Percentiles rank a stretch among this genome's conserved stretches.
These are phyloP conservation scores for Crossocerus cetratus DNA, from an alignment of 2,888 invertebrate species.

Conservation along the genomic window DNA sequence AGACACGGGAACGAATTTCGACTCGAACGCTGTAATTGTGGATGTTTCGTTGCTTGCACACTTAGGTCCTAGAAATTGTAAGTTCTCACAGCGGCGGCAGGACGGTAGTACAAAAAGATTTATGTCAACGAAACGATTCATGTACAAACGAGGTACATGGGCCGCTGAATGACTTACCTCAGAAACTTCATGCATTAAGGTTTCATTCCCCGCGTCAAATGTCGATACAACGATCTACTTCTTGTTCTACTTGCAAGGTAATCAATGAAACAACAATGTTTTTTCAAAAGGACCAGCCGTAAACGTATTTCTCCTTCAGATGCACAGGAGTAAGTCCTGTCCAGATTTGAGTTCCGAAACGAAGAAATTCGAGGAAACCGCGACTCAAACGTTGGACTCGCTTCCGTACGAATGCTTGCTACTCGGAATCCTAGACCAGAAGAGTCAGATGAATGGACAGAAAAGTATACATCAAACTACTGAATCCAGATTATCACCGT, in stretches of 20 bases:
- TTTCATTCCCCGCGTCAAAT: slow-evolving; percentile 82
- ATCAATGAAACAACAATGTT: neutral
- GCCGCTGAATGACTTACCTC: slow-evolving; percentile 77
- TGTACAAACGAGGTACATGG: slow-evolving; percentile 53
- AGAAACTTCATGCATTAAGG: slow-evolving; percentile 80
- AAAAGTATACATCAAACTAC: slow-evolving; percentile 54
- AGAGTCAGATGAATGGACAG: slow-evolving; percentile 43
- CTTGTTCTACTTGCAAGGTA: slow-evolving; percentile 56
- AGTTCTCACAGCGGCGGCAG: slow-evolving; percentile 60
- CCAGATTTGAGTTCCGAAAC: slow-evolving; percentile 78
- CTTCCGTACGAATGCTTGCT: slow-evolving; percentile 88
- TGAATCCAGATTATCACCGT: slow-evolving; percentile 78
- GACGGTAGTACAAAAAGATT: slow-evolving; percentile 44
- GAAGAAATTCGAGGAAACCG: slow-evolving; percentile 64
- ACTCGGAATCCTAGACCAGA: slow-evolving; percentile 79
- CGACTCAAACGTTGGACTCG: slow-evolving; percentile 85
- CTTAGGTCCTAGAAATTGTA: slow-evolving; percentile 72
- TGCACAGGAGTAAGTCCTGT: slow-evolving; percentile 83
- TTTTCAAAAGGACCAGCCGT: neutral
- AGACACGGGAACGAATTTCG: neutral
- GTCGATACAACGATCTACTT: slow-evolving; percentile 46
- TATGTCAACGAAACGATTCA: slow-evolving; percentile 49
- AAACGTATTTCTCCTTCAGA: slow-evolving; percentile 65
- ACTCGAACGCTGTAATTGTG: neutral
- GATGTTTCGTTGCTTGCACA: slow-evolving; percentile 7